Conservation (phyloP, 1,140 invertebrate genomes). For the Bombyx mori region DNA sequence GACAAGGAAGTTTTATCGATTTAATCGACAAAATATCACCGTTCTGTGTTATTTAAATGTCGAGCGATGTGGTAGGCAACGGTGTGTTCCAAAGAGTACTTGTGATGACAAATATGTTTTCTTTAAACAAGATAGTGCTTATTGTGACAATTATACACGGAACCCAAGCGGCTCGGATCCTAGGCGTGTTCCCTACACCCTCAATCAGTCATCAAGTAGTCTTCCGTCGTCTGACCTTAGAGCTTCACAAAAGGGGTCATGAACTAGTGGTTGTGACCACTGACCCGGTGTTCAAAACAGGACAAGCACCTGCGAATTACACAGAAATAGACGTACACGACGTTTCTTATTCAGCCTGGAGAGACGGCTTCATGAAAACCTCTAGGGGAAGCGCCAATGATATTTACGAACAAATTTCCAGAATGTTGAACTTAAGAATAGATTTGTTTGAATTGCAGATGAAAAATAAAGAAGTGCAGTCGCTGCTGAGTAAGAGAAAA, state of each 20-base stretch:
- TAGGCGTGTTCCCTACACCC: slow-evolving; percentile 9
- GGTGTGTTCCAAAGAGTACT: too few species aligned
- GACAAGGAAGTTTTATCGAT: too few species aligned
- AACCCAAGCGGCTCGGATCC: slow-evolving; percentile 6
- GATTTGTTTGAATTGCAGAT: slow-evolving; percentile 25
- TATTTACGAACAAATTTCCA: not conserved
- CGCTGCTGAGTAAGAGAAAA: slow-evolving; percentile 29
- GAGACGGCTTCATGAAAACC: not conserved
- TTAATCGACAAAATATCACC: too few species aligned
- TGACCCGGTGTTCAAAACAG: not conserved
- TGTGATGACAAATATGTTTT: too few species aligned
- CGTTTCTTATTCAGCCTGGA: slow-evolving; percentile 16
- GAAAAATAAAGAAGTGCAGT: slow-evolving; percentile 23
- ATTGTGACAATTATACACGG: too few species aligned
- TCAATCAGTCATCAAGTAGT: slow-evolving; percentile 11
- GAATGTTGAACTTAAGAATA: not conserved
- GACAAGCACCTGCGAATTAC: not conserved
- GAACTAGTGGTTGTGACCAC: slow-evolving; percentile 8
- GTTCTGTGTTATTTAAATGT: too few species aligned
- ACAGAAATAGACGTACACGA: slow-evolving; percentile 16
- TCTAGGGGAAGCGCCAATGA: not conserved
- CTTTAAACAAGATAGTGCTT: too few species aligned
- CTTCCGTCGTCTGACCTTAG: not conserved
- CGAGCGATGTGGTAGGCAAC: too few species aligned
- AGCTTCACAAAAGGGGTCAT: slow-evolving; percentile 6